These are phyloP conservation scores for Ammodytes dubius DNA, from an alignment of 2,113 vertebrate species.

Conservation along the genomic window DNA sequence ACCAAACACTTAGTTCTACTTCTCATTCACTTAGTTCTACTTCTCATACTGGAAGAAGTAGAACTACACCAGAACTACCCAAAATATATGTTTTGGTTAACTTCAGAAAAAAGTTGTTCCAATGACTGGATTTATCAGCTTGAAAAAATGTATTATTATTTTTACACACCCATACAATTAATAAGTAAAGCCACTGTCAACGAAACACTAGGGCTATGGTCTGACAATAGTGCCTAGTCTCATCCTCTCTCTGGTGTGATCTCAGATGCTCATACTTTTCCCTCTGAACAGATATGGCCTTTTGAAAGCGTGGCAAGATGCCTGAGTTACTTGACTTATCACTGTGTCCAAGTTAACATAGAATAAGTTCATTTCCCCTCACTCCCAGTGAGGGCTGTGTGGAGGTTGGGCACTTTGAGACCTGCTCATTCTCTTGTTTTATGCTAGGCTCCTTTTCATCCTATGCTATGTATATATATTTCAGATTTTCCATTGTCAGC, in stretches of 20 bases:
- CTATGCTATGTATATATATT: constrained; percentile 3
- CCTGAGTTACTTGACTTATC: not conserved
- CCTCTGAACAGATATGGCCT: constrained; percentile 26
- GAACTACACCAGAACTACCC: too few relatives aligned
- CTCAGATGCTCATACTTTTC: constrained; percentile 3
- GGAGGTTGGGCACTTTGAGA: constrained; percentile 21
- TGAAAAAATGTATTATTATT: too few relatives aligned
- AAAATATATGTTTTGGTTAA: too few relatives aligned
- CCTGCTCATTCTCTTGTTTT: constrained; percentile 29
- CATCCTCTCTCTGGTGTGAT: constrained; percentile 18
- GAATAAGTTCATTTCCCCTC: not conserved
- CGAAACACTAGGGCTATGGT: too few relatives aligned
- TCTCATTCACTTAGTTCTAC: too few relatives aligned
- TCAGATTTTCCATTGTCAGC: constrained; percentile 31
- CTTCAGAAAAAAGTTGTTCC: too few relatives aligned
- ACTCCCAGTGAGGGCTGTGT: constrained; percentile 11
- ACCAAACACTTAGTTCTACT: too few relatives aligned
- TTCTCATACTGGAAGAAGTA: too few relatives aligned
- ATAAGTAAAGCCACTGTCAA: too few relatives aligned
- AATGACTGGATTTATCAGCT: too few relatives aligned
- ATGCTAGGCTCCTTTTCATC: constrained; percentile 26
- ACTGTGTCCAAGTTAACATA: not conserved
- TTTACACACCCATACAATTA: too few relatives aligned
- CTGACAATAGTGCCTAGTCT: not conserved
- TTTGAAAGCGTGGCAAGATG: not conserved